Evolutionary conservation across 1,140 invertebrate species (phyloP).

Genomic region (Brachionus koreanus): DNA sequence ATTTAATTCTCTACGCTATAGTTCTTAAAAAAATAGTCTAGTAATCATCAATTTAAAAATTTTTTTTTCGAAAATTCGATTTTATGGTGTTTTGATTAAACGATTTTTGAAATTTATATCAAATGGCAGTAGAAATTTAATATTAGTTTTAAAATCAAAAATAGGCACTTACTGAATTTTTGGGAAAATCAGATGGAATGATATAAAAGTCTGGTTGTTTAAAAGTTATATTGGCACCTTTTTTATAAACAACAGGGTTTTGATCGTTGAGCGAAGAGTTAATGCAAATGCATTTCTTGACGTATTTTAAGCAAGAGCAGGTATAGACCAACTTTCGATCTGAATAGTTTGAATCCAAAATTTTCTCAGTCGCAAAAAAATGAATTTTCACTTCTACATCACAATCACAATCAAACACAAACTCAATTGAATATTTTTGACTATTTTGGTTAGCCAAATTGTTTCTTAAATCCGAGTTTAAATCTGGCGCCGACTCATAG

Average conservation of each 20-base stretch:
- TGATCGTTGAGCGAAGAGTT: conserved; percentile 66
- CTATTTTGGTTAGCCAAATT: conserved; percentile 10
- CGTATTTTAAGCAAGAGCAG: background rate
- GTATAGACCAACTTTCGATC: background rate
- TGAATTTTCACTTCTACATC: conserved; percentile 86
- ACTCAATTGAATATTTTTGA: conserved; percentile 81
- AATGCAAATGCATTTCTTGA: conserved; percentile 39
- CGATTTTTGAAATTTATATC: no score
- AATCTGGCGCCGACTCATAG: conserved; percentile 25
- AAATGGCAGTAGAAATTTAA: no score
- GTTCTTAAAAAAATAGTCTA: no score
- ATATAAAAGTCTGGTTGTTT: conserved; percentile 79
- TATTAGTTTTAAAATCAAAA: background rate
- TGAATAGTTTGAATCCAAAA: conserved; percentile 60
- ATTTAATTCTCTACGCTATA: no score
- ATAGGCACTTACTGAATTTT: conserved; percentile 66
- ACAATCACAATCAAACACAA: conserved; percentile 91
- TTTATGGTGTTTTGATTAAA: no score
- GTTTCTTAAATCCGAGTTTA: conserved; percentile 38
- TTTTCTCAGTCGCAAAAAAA: conserved; percentile 90
- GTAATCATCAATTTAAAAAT: no score
- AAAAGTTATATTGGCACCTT: conserved; percentile 86
- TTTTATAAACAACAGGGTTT: conserved; percentile 66
- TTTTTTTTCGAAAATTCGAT: no score
- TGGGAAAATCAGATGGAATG: conserved; percentile 75